These are phyloP conservation scores for Gallinago nigripennis DNA, from an alignment of 2,797 vertebrate genomes.

Conservation along the genomic window DNA sequence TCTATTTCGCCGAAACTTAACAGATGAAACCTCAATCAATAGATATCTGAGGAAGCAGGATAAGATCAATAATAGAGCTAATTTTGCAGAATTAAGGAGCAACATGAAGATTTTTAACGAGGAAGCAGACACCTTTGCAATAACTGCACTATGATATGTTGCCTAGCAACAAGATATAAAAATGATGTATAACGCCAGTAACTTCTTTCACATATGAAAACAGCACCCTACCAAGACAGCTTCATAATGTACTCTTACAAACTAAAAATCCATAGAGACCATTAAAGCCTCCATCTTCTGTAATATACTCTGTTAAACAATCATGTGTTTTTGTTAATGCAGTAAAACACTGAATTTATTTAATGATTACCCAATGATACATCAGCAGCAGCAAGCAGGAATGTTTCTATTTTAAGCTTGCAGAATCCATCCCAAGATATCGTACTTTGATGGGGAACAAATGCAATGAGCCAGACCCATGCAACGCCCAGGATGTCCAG, in stretches of 20 bases:
- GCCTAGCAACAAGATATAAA: slow-evolving; percentile 81
- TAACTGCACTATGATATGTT: slow-evolving; percentile 74
- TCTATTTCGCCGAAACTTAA: slow-evolving; percentile 56
- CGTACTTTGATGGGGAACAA: background rate
- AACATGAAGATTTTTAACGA: slow-evolving; percentile 72
- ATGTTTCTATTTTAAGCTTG: slow-evolving; percentile 65
- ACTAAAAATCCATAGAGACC: slow-evolving; percentile 74
- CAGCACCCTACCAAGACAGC: slow-evolving; percentile 73
- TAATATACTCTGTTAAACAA: slow-evolving; percentile 79
- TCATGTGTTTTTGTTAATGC: slow-evolving; percentile 77
- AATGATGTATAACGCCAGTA: slow-evolving; percentile 76
- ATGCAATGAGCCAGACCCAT: background rate
- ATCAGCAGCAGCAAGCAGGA: slow-evolving; percentile 38
- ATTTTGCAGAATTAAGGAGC: slow-evolving; percentile 79
- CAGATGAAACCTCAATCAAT: slow-evolving; percentile 70
- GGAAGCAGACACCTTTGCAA: slow-evolving; percentile 74
- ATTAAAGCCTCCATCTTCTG: slow-evolving; percentile 73
- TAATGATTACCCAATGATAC: slow-evolving; percentile 69
- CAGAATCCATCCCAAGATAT: slow-evolving; percentile 44
- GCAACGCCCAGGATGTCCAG: background rate
- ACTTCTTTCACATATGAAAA: slow-evolving; percentile 77
- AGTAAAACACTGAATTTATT: slow-evolving; percentile 75
- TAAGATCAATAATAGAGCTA: slow-evolving; percentile 75
- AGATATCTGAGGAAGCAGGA: slow-evolving; percentile 45
- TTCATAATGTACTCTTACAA: slow-evolving; percentile 69